Conservation (phyloP, 2,888 invertebrate species). For the Folsomia candida region DNA sequence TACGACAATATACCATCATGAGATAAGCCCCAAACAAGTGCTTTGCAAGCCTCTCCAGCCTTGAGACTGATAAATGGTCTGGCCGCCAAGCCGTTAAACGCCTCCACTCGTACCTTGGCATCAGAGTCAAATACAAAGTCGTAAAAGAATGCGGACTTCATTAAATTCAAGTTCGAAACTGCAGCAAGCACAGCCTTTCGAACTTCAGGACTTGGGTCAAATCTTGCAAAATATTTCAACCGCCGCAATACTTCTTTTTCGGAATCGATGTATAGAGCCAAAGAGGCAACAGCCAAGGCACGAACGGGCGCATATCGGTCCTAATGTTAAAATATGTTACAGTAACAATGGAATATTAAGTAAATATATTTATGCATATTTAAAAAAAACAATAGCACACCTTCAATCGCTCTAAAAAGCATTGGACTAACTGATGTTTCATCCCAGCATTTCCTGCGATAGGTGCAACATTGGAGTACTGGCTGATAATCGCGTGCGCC, state of each 20-base stretch:
- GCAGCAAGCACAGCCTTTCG: conserved; percentile 8
- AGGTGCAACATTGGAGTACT: not conserved
- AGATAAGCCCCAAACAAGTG: conserved; percentile 10
- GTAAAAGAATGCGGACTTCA: conserved; percentile 14
- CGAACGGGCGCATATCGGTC: conserved; percentile 18
- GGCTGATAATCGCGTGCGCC: conserved; percentile 13
- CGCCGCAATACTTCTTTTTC: not conserved
- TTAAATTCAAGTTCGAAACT: not conserved
- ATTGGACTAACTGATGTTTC: not conserved
- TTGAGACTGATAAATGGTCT: conserved; percentile 1
- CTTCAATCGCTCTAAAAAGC: not conserved
- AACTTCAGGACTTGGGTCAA: conserved; percentile 17
- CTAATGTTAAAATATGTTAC: too few relatives aligned
- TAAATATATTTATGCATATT: too few relatives aligned
- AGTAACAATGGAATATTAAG: too few relatives aligned
- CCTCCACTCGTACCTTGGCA: conserved; percentile 17
- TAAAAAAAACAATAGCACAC: not conserved
- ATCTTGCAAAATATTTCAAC: conserved; percentile 17
- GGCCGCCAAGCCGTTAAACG: not conserved
- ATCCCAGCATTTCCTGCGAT: not conserved
- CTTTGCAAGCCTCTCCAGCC: not conserved
- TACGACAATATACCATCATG: conserved; percentile 13
- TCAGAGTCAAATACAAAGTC: conserved; percentile 22
- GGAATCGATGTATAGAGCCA: not conserved
- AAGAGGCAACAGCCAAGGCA: conserved; percentile 13